Percentiles rank a stretch among this genome's conserved stretches.
These are phyloP conservation scores for Psophia crepitans DNA, from an alignment of 2,113 vertebrate genomes.

Conservation along the genomic window DNA sequence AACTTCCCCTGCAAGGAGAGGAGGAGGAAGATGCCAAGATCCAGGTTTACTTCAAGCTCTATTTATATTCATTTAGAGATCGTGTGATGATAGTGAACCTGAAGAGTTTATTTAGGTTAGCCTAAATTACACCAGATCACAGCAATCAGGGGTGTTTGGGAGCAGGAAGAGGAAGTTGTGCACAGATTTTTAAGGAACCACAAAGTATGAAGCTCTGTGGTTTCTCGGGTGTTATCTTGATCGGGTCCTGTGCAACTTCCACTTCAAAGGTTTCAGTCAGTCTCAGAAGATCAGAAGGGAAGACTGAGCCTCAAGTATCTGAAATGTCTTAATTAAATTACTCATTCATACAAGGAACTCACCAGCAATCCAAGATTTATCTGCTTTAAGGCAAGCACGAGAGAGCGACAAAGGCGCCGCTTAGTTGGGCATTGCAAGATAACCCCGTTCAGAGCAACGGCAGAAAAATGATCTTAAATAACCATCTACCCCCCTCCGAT, in stretches of 20 bases:
- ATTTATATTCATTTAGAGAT: neutral
- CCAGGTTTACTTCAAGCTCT: neutral
- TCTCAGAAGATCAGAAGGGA: constrained; percentile 26
- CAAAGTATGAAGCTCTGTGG: neutral
- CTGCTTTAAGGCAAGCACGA: neutral
- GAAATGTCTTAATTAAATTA: constrained; percentile 37
- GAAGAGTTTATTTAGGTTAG: neutral
- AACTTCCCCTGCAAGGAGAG: neutral
- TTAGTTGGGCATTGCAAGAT: neutral
- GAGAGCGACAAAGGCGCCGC: accelerated
- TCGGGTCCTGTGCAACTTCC: neutral
- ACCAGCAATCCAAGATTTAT: neutral
- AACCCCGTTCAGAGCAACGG: neutral
- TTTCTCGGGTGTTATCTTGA: constrained; percentile 5
- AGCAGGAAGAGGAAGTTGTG: constrained; percentile 32
- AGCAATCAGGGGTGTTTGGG: neutral
- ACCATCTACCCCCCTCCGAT: accelerated
- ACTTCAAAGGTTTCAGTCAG: constrained; percentile 33
- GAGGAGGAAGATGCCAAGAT: neutral
- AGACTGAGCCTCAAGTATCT: neutral
- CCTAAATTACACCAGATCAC: neutral
- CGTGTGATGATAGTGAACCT: neutral
- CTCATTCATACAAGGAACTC: neutral
- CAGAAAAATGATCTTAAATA: neutral
- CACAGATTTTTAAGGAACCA: constrained; percentile 31